Percentiles rank a stretch among this genome's conserved stretches.
These are phyloP conservation scores for Diceros bicornis DNA, from an alignment of 2,797 vertebrate species.

Conservation along the genomic window DNA sequence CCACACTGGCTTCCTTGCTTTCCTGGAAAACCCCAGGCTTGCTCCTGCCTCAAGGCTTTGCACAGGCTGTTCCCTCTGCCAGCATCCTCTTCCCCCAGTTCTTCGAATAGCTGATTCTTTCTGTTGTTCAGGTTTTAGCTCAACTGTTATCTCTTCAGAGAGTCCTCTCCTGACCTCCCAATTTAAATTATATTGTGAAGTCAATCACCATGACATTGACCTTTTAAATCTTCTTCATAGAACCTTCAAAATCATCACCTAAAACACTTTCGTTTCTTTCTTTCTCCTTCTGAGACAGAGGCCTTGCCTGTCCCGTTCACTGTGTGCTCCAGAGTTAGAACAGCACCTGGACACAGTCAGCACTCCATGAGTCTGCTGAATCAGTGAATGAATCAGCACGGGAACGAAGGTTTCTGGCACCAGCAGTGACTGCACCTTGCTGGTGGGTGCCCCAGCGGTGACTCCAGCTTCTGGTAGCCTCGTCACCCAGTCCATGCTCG, in stretches of 20 bases:
- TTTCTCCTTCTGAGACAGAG: neutral
- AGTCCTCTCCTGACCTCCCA: neutral
- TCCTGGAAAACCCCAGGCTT: neutral
- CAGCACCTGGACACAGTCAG: neutral
- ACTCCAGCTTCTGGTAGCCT: neutral
- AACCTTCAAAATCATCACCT: neutral
- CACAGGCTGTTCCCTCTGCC: neutral
- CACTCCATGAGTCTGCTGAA: neutral
- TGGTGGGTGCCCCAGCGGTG: neutral
- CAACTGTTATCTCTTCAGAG: neutral
- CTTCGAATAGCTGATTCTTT: neutral
- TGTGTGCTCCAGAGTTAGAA: neutral
- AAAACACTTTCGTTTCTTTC: neutral
- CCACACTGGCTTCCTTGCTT: neutral
- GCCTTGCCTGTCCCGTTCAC: neutral
- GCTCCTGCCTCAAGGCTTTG: neutral
- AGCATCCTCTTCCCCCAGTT: neutral
- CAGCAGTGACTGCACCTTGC: accelerated
- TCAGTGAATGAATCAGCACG: too few relatives aligned
- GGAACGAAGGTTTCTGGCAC: neutral
- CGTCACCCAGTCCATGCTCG: accelerated
- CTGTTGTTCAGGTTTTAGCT: neutral
- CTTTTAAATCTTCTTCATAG: neutral
- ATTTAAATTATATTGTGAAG: neutral
- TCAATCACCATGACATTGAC: neutral